Evolutionary conservation across 2,888 invertebrate species (phyloP).

Genomic region (Pheosia gnoma): DNA sequence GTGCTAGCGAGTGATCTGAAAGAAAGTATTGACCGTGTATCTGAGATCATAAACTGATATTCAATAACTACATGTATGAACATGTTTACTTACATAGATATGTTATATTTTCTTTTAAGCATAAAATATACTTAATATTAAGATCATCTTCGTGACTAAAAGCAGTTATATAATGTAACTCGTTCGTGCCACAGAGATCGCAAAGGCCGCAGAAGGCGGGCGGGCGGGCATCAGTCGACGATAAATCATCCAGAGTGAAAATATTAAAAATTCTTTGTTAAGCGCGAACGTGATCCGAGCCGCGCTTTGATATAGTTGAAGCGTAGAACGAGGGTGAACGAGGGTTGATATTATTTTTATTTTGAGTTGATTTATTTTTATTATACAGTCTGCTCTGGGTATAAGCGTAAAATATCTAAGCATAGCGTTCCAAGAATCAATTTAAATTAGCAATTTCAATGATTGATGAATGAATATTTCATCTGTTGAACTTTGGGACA

Average conservation of each 20-base stretch:
- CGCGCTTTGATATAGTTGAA: constrained; percentile 6
- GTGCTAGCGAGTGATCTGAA: neutral
- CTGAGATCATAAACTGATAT: too few relatives aligned
- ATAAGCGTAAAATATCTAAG: neutral
- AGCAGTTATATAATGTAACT: constrained; percentile 28
- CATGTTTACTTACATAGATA: too few relatives aligned
- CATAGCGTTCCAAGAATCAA: too few relatives aligned
- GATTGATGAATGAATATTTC: too few relatives aligned
- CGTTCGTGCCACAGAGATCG: constrained; percentile 16
- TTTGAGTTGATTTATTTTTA: neutral
- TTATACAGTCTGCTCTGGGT: neutral
- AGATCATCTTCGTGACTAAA: constrained; percentile 21
- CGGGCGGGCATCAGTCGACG: constrained; percentile 13
- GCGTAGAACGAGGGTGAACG: neutral
- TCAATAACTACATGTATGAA: too few relatives aligned
- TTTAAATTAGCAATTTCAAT: too few relatives aligned
- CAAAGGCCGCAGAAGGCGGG: constrained; percentile 13
- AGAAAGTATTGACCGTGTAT: too few relatives aligned
- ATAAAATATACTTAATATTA: neutral
- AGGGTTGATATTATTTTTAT: constrained; percentile 3
- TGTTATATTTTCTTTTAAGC: neutral
- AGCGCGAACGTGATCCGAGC: constrained; percentile 23
- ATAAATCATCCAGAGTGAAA: constrained; percentile 39
- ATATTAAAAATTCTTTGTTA: constrained; percentile 39
- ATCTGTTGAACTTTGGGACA: too few relatives aligned